Conservation (phyloP, 1,140 invertebrate species). For the Diachasma alloeum region DNA sequence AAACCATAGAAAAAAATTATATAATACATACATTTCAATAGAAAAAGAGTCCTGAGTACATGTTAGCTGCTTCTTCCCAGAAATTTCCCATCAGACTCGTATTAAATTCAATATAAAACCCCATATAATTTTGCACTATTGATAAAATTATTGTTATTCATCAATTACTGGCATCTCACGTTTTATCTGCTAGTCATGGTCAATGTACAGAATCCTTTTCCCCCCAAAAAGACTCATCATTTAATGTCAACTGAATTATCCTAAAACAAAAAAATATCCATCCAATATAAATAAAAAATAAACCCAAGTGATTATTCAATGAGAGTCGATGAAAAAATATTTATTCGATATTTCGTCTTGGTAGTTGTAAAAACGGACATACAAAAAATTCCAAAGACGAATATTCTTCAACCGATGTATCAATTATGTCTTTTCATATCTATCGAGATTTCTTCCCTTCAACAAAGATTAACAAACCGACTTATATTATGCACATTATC, state of each 20-base stretch:
- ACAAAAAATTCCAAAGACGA: background rate
- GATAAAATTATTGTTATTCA: conserved; percentile 20
- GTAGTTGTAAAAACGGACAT: background rate
- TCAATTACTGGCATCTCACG: background rate
- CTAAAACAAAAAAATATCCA: background rate
- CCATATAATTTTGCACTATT: conserved; percentile 26
- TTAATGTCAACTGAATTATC: background rate
- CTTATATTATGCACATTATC: conserved; percentile 15
- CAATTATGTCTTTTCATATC: background rate
- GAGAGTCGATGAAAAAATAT: background rate
- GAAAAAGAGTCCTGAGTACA: conserved; percentile 15
- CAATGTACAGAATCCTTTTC: background rate
- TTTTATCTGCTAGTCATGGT: background rate
- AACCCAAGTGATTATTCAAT: background rate
- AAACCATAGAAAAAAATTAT: no score
- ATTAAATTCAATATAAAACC: conserved; percentile 34
- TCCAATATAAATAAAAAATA: background rate
- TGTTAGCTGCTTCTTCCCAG: conserved; percentile 22
- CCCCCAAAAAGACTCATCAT: background rate
- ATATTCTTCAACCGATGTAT: background rate
- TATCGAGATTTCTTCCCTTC: background rate
- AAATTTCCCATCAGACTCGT: conserved; percentile 22
- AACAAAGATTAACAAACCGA: no score
- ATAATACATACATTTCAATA: background rate
- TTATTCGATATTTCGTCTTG: background rate